Base-by-base conservation (phyloP, 2,113 vertebrate genomes). In the Nestor notabilis region DNA sequence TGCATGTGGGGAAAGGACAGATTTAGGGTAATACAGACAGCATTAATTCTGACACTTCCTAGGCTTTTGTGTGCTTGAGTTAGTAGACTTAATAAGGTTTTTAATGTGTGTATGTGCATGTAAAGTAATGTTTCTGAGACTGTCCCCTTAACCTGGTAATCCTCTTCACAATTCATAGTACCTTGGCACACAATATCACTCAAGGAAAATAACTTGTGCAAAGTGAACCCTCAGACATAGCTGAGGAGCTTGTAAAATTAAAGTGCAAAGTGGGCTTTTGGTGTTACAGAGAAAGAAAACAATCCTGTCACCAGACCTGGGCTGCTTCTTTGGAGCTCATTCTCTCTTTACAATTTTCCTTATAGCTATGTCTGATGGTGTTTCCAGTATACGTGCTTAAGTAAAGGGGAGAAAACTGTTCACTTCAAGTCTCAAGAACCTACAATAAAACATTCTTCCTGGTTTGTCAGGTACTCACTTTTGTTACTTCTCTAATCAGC, bases 11-110 rank as follows among this genome's bases (percentile, higher is more conserved):
- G 68, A 87, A 93, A 92, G 69, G 50, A 91, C 80, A 89, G 64
- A 90, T 83, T 78, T 63, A 81, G 72, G 60, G 49, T 63, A 90
- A 74, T 17, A 80, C 11, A 72, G n/a, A 76, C 31, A 58, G 14
- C 70, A 87, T 87, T 96, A 76, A 68, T 39, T 80, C 84, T 90
- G 82, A 61, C 66, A 77, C 35, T 88, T 95, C 37, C 52, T 49
- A 65, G 49, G 49, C 20, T 85, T 91, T 69, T 77, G 44, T 21
- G 20, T 83, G 33, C 74, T 91, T 68, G 55, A 81, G 9, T 79
- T 70, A 72, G 41, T 60, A 85, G 37, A 61, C n/a, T 69, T 91
- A 61, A 61, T 49, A 85, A 89, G 49, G 49, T 77, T 86, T 82
- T 91, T 80, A 80, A 79, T 5, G 4, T 76, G 47, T 3, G 0